Evolutionary conservation across 2,113 vertebrate genomes (phyloP).

Genomic region (Cyphomyrus plagiostoma): DNA sequence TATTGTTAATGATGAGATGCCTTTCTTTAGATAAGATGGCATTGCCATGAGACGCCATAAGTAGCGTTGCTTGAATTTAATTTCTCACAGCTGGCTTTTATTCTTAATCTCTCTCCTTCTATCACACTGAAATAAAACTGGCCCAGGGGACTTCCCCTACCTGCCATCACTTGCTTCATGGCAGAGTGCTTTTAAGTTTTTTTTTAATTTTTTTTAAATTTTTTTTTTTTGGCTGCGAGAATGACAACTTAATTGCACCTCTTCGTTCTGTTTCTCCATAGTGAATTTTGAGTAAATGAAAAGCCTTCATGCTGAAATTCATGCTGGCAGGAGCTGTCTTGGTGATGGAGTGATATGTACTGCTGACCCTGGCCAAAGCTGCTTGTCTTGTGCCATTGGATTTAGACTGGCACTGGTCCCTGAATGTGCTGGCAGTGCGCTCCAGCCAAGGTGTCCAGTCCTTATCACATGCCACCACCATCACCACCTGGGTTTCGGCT

Average conservation of each 20-base stretch:
- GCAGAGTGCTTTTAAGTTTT: background rate
- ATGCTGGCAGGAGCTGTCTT: conserved; percentile 36
- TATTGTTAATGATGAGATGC: background rate
- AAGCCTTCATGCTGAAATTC: conserved; percentile 29
- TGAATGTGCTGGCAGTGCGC: conserved; percentile 18
- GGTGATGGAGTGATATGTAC: conserved; percentile 34
- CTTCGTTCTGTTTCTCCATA: background rate
- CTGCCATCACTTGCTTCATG: background rate
- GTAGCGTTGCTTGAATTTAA: background rate
- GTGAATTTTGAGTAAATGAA: conserved; percentile 1
- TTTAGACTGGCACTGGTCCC: conserved; percentile 22
- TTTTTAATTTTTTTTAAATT: background rate
- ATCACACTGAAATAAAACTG: background rate
- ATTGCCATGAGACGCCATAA: background rate
- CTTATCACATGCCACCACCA: background rate
- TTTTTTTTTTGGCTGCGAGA: background rate
- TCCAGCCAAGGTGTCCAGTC: conserved; percentile 7
- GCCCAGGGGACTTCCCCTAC: background rate
- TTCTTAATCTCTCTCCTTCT: background rate
- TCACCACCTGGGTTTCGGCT: background rate
- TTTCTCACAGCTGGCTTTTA: background rate
- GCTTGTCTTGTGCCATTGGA: conserved; percentile 20
- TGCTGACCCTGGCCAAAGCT: background rate
- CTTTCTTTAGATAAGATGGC: background rate
- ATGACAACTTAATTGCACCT: conserved; percentile 8